A percentile compares a stretch with the other conserved stretches of the same genome.
These are phyloP conservation scores for Reinhardtius hippoglossoides DNA, from an alignment of 2,113 vertebrate genomes.

Conservation along the genomic window DNA sequence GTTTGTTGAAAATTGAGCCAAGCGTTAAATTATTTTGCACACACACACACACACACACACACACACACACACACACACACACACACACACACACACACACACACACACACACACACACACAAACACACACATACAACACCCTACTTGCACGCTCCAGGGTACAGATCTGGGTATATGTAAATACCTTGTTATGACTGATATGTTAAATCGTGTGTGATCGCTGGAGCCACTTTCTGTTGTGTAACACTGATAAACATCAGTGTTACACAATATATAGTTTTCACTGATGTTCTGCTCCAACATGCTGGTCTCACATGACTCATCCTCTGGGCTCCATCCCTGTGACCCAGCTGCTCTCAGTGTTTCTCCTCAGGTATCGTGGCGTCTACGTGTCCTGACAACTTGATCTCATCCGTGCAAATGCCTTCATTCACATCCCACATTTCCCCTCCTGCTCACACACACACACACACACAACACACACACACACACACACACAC, in stretches of 20 bases:
- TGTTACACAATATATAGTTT: no score
- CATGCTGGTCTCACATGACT: constrained; percentile 42
- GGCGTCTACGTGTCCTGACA: constrained; percentile 13
- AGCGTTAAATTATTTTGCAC: no score
- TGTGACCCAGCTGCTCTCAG: neutral
- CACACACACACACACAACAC: neutral
- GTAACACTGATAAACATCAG: neutral
- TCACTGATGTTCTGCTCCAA: constrained; percentile 30
- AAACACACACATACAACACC: no score
- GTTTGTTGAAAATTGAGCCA: no score
- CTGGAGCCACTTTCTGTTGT: neutral
- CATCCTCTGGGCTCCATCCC: constrained; percentile 12
- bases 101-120: neutral
- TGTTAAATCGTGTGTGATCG: neutral
- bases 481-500: neutral
- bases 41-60: no score
- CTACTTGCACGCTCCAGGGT: neutral
- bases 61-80: no score
- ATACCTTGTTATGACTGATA: neutral
- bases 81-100: no score
- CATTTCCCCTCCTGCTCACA: neutral
- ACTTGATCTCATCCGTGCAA: constrained; percentile 38
- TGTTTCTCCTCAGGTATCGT: neutral
- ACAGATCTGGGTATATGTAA: neutral
- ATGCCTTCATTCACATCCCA: constrained; percentile 20